Conservation (phyloP, 2,888 invertebrate species). For the Sarcophaga rosellei region DNA sequence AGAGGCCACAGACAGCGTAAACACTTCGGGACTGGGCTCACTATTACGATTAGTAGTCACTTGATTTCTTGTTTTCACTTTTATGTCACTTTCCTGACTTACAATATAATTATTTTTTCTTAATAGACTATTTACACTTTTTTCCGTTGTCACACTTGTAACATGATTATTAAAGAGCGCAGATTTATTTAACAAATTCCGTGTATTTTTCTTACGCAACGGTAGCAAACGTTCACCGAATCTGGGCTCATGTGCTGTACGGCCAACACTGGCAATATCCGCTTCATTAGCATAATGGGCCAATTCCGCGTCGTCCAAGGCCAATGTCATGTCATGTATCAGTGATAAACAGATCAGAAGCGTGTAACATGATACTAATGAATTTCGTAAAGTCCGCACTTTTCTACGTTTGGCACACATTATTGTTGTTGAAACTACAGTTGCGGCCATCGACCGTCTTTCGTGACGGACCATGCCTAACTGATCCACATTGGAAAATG, state of each 20-base stretch:
- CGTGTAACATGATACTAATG: conserved; percentile 34
- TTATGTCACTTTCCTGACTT: conserved; percentile 71
- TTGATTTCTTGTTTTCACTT: conserved; percentile 66
- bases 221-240: conserved; percentile 78
- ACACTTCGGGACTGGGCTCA: conserved; percentile 54
- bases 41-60: conserved; percentile 56
- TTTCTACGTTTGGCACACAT: conserved; percentile 64
- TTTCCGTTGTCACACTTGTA: conserved; percentile 62
- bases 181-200: conserved; percentile 55
- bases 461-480: conserved; percentile 79
- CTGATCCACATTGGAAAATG: conserved; percentile 71
- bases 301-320: conserved; percentile 58
- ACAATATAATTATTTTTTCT: conserved; percentile 73
- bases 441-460: conserved; percentile 75
- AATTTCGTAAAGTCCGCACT: conserved; percentile 60
- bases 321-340: conserved; percentile 66
- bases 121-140: conserved; percentile 73
- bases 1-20: conserved; percentile 62
- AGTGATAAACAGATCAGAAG: conserved; percentile 46
- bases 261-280: conserved; percentile 66
- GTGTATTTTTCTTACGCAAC: conserved; percentile 73
- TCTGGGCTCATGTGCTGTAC: conserved; percentile 73
- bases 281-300: conserved; percentile 61
- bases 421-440: conserved; percentile 53
- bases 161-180: conserved; percentile 49